Evolutionary conservation across 2,888 invertebrate genomes (phyloP), one percentile per base, ranked within the genome.

Genomic region (Rotaria socialis): DNA sequence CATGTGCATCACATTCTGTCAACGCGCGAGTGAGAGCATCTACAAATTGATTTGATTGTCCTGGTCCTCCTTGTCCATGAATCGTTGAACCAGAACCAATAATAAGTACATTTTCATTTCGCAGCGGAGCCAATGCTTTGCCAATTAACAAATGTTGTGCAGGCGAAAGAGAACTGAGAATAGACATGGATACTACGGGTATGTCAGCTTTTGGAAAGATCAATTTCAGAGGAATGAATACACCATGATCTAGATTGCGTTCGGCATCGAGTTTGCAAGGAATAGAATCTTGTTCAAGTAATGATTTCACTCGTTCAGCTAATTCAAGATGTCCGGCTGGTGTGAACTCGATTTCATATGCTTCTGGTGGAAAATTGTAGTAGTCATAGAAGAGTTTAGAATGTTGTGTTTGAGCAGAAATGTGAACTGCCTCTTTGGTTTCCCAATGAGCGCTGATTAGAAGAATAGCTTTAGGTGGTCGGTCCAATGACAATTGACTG

Each of bases 391-490:
- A 88, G 6, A 89, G 86, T 22, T 84, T 56, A 14, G 52, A 41
- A 27, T 27, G 84, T 55, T 84, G 19, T 7, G 16, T 35, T 41
- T 84, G 55, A n/a, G 88, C 84, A 0, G 88, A 88, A 86, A 88
- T 87, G 6, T 89, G 88, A 14, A 89, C 88, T 55, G 88, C 87
- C 24, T 80, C 85, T 16, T 50, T 10, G 84, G 89, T 89, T 60
- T 89, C 89, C 89, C 89, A 89, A 87, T 89, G 89, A 4, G 89
- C 89, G 85, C 89, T 89, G 35, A 89, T 85, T 6, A 89, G 89
- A 22, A 89, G 84, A 41, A 89, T 88, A 35, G 89, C 89, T 80
- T 87, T 88, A 47, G 89, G 89, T 56, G 41, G 56, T 27, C 41
- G 35, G 56, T 84, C 19, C 27, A 27, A 27, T 27, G 41, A 27